A percentile compares a stretch with the other conserved stretches of the same genome.
These are phyloP conservation scores for Aeoliscus strigatus DNA, from an alignment of 2,797 vertebrate genomes.

Conservation along the genomic window DNA sequence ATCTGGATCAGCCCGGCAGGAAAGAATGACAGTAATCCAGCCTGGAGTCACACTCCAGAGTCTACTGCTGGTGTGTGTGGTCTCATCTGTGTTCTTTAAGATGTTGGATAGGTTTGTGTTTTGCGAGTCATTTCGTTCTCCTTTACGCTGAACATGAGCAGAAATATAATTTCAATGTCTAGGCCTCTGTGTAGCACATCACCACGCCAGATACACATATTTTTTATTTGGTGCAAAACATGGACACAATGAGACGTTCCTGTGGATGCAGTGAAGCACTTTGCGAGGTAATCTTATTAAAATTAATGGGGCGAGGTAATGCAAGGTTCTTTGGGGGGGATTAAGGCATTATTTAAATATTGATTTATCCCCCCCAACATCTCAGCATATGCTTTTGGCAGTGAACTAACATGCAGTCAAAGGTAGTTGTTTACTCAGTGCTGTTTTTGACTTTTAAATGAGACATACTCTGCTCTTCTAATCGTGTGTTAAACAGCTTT, in stretches of 20 bases:
- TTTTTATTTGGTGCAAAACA: neutral
- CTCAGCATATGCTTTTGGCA: neutral
- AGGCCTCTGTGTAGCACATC: neutral
- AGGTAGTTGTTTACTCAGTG: neutral
- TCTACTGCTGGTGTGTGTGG: neutral
- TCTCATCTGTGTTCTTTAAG: neutral
- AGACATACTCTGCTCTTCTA: neutral
- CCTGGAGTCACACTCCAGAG: neutral
- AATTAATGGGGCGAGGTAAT: constrained; percentile 9
- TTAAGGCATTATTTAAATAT: neutral
- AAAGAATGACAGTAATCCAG: too few species aligned
- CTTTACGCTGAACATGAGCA: constrained; percentile 1
- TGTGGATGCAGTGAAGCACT: neutral
- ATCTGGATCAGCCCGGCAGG: too few species aligned
- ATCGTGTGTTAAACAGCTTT: constrained; percentile 1
- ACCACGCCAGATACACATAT: too few species aligned
- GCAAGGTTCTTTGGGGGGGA: constrained; percentile 5
- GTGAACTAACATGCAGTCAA: too few species aligned
- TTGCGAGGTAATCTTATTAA: constrained; percentile 9
- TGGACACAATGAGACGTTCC: neutral
- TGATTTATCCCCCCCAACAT: too few species aligned
- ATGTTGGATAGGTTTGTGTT: neutral
- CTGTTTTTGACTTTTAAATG: neutral
- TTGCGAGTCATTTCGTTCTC: neutral
- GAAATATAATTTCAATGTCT: constrained; percentile 3